Base-by-base conservation (phyloP, 2,797 vertebrate species). In the Cuculus canorus region DNA sequence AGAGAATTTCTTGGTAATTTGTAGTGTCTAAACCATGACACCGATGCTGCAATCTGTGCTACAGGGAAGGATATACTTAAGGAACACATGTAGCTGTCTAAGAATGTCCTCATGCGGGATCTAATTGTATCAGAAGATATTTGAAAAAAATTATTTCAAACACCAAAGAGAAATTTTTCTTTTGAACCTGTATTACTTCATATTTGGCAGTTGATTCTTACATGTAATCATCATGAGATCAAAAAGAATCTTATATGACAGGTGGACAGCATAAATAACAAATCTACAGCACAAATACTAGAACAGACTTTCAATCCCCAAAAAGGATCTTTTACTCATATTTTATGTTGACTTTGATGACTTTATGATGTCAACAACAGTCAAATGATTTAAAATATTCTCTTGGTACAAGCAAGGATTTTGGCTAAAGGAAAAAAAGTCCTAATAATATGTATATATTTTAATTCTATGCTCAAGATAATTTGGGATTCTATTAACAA, bases 301-400 rank as follows among this genome's bases (percentile, higher is more conserved):
- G 23, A 94, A 61, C 7, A 72, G 50, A 47, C 7, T 69, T 60
- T 59, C 59, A 43, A 71, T 54, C 35, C 16, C 32, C 17, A 22
- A 37, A 81, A 66, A 81, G 33, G 11, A 93, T 37, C 50, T 88
- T 94, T 41, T 92, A 73, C 19, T 95, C 48, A 15, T 91, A 81
- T 89, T 95, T 95, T 23, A 75, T 78, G 70, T 86, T 89, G 61
- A 88, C 50, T 85, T 96, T 89, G 68, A 93, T 93, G 70, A 75
- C 73, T 94, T 95, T 96, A 94, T 70, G 52, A 94, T 86, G 53
- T 93, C 93, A 97, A 82, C 82, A 96, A 91, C 61, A 75, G 90
- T 82, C 95, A 97, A 96, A 95, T 92, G 69, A 95, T 96, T 96
- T 94, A 96, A 96, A 81, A 93, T 92, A 93, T 94, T 96, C 61